These are phyloP conservation scores for Lophius piscatorius DNA, from an alignment of 2,113 vertebrate genomes.

Conservation along the genomic window DNA sequence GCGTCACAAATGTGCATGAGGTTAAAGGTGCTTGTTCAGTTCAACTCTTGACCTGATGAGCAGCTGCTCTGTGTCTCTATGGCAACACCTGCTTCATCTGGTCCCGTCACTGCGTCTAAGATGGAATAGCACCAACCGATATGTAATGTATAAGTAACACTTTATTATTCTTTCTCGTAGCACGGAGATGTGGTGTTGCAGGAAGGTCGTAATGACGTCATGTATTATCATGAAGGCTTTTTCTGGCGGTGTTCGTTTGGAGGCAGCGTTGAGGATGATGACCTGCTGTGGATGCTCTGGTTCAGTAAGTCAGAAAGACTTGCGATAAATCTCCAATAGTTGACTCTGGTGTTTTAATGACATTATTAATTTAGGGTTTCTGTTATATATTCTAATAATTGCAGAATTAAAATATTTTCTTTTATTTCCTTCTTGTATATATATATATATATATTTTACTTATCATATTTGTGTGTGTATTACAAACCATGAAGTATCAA, in stretches of 20 bases:
- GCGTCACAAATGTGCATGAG: constrained; percentile 1
- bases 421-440: too few species aligned
- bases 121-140: not conserved
- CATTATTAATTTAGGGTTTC: too few species aligned
- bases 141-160: not conserved
- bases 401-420: too few species aligned
- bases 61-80: constrained; percentile 29
- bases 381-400: too few species aligned
- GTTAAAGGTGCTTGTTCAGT: constrained; percentile 34
- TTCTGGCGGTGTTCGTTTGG: constrained; percentile 94
- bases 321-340: not conserved
- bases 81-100: constrained; percentile 13
- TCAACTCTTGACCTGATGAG: constrained; percentile 37
- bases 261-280: constrained; percentile 72
- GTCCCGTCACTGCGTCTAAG: not conserved
- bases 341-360: too few species aligned
- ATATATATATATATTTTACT: too few species aligned
- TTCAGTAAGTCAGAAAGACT: constrained; percentile 85
- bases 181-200: constrained; percentile 35
- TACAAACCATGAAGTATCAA: too few species aligned
- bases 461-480: too few species aligned
- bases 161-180: constrained; percentile 40
- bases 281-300: constrained; percentile 89
- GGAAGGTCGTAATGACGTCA: constrained; percentile 18
- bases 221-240: constrained; percentile 92